Conservation (phyloP, 1,140 invertebrate species). For the Ephestia elutella region DNA sequence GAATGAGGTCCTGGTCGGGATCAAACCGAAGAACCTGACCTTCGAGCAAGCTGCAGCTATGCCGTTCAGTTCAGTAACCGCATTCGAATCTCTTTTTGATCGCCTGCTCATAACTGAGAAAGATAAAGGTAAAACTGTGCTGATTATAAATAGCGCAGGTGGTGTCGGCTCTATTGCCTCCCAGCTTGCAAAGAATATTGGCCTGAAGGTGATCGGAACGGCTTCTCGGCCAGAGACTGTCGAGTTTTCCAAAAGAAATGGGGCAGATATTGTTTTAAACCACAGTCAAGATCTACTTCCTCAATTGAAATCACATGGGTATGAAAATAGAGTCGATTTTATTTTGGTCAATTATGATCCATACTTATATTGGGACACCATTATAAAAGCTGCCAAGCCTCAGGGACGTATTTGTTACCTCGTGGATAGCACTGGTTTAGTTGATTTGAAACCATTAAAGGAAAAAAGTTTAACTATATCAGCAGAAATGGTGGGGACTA, state of each 20-base stretch:
- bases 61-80: constrained; percentile 54
- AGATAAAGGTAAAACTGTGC: constrained; percentile 52
- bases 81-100: constrained; percentile 53
- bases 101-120: constrained; percentile 43
- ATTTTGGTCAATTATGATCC: constrained; percentile 63
- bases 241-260: constrained; percentile 41
- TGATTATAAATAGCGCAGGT: constrained; percentile 61
- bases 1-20: constrained; percentile 44
- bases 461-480: constrained; percentile 60
- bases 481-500: constrained; percentile 59
- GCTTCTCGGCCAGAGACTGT: constrained; percentile 49
- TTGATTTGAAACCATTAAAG: constrained; percentile 53
- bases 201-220: constrained; percentile 58
- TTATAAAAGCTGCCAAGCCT: constrained; percentile 55
- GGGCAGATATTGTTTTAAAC: constrained; percentile 48
- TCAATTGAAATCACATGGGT: constrained; percentile 44
- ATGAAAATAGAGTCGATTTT: constrained; percentile 45
- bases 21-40: constrained; percentile 55
- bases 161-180: constrained; percentile 60
- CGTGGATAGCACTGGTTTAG: constrained; percentile 51
- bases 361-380: constrained; percentile 54
- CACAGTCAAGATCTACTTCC: constrained; percentile 49
- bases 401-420: constrained; percentile 60
- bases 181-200: constrained; percentile 49
- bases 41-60: constrained; percentile 63